Conservation (phyloP, 2,888 invertebrate species). For the Dicyrtomina minuta region DNA sequence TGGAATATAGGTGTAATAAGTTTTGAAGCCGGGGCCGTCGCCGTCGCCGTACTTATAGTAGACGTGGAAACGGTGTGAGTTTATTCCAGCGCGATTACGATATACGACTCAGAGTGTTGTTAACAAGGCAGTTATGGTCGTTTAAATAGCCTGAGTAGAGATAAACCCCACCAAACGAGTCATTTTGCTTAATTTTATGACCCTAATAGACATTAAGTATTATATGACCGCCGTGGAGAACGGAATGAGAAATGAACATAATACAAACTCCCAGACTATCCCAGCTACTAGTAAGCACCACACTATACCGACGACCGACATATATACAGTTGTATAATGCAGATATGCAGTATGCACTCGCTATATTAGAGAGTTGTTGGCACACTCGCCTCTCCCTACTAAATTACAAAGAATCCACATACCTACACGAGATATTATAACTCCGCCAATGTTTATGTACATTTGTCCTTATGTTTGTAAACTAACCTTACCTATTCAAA, state of each 20-base stretch:
- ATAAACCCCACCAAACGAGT: slow-evolving; percentile 40
- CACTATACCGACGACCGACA: no score
- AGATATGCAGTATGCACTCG: no score
- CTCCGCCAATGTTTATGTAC: slow-evolving; percentile 10
- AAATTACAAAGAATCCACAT: neutral
- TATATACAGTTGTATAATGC: no score
- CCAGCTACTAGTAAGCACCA: no score
- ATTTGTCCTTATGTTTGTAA: slow-evolving; percentile 17
- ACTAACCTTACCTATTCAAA: neutral
- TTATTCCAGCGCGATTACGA: neutral
- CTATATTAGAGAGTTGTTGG: no score
- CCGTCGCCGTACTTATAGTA: no score
- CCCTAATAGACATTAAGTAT: slow-evolving; percentile 47
- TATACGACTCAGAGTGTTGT: slow-evolving; percentile 28
- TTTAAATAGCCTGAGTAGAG: slow-evolving; percentile 39
- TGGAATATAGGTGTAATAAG: neutral
- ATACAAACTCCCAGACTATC: no score
- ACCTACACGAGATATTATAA: neutral
- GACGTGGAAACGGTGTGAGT: neutral
- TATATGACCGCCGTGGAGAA: slow-evolving; percentile 28
- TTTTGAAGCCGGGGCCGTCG: no score
- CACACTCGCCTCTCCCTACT: no score
- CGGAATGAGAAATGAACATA: slow-evolving; percentile 5
- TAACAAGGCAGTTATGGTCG: slow-evolving; percentile 41
- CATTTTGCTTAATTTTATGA: slow-evolving; percentile 47